phyloP scores from a whole-genome alignment of 2,888 invertebrate genomes.

The Fabriciana adippe region DNA sequence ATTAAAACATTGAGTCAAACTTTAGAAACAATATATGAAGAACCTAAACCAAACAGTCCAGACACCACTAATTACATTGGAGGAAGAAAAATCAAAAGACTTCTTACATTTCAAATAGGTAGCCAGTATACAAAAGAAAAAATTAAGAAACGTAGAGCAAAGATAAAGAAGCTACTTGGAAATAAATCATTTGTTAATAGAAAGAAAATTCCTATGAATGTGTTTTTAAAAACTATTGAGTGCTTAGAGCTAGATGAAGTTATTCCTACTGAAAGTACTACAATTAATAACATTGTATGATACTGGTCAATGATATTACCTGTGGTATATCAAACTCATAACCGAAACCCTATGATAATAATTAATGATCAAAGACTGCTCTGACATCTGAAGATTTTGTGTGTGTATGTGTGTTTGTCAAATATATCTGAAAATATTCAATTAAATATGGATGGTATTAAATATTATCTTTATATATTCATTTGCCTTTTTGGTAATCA shows the following conservation, averaged over 20 bases:
- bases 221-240: conserved; percentile 80
- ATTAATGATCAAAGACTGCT: conserved; percentile 8
- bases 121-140: conserved; percentile 79
- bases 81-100: conserved; percentile 80
- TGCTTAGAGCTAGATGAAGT: conserved; percentile 74
- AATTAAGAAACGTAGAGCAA: conserved; percentile 81
- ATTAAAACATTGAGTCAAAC: conserved; percentile 77
- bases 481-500: not conserved
- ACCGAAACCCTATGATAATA: conserved; percentile 13
- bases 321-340: conserved; percentile 46
- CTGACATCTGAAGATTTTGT: conserved; percentile 20
- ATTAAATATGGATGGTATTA: not conserved
- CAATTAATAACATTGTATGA: conserved; percentile 39
- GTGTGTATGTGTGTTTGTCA: conserved; percentile 1
- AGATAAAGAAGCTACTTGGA: conserved; percentile 80
- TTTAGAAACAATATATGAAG: conserved; percentile 85
- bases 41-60: conserved; percentile 73
- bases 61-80: conserved; percentile 74
- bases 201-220: conserved; percentile 80
- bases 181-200: conserved; percentile 76
- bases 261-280: conserved; percentile 56
- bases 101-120: conserved; percentile 79
- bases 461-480: not conserved
- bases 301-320: conserved; percentile 44
- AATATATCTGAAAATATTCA: conserved; percentile 3